Evolutionary conservation across 2,888 invertebrate genomes (phyloP), one percentile per base, ranked within the genome.

Genomic region (Mermis nigrescens): DNA sequence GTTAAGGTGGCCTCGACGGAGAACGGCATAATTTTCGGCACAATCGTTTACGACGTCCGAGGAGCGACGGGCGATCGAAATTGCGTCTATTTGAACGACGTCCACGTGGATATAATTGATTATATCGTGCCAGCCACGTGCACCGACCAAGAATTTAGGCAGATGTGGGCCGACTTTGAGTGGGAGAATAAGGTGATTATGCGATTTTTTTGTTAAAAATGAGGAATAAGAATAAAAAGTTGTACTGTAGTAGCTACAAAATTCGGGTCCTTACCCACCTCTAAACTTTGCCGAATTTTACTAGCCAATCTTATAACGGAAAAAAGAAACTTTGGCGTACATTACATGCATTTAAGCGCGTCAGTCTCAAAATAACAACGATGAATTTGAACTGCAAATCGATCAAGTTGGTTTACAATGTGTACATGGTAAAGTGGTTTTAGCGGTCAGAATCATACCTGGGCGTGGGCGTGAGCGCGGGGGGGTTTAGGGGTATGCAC

Each of bases 151-250:
- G 95, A 98, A 77, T 99, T 98, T 80, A 78, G 98, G 3, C 85
- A 87, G 76, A 99, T 99, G 98, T 99, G 98, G 98, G 90, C 92
- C 1, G 95, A 95, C 79, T 99, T 99, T 77, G 98, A 99, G 77
- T 99, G 98, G 98, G 98, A 99, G 79, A 99, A 99, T 76, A 99
- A 99, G 81, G 91, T 79, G 64, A 57, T 46, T 46, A 4, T 4
- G 7, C 22, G n/a, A n/a, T 38, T 38, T 19, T 38, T 19, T 38
- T 38, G 38, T 19, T 19, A 38, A 15, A 19, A 38, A 38, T 38
- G 38, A 38, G 12, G 38, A 38, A 12, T 19, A 12, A 19, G 12
- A 15, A 19, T 15, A 15, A 15, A 12, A 19, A 15, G 38, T 38
- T 38, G 38, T 38, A 12, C 19, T 38, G 12, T 38, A 19, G 12